Percentiles rank a stretch among this genome's conserved stretches.
These are phyloP conservation scores for Oxyteleia sp. DNA, from an alignment of 2,888 invertebrate species.

Conservation along the genomic window DNA sequence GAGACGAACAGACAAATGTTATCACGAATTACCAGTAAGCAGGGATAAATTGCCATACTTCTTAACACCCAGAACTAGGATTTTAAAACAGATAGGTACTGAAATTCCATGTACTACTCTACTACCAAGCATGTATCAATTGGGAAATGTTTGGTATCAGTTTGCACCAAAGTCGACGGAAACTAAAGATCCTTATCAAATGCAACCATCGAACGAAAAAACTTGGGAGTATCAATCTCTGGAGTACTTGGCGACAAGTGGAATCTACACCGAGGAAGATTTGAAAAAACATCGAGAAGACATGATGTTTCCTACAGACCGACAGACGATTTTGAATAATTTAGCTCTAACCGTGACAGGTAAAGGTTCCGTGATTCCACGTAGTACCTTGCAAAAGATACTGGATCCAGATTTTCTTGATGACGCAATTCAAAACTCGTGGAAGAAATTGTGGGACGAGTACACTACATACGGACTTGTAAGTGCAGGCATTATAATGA, in stretches of 20 bases:
- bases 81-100: slow-evolving; percentile 41
- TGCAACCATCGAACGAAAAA: slow-evolving; percentile 6
- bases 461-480: too few species aligned
- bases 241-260: slow-evolving; percentile 21
- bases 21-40: slow-evolving; percentile 29
- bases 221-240: neutral
- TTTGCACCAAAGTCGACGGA: neutral
- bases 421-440: too few species aligned
- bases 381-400: too few species aligned
- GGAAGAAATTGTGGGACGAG: too few species aligned
- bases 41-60: slow-evolving; percentile 62
- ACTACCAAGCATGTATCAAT: slow-evolving; percentile 65
- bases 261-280: slow-evolving; percentile 46
- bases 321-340: neutral
- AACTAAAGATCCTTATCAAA: neutral
- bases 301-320: slow-evolving; percentile 27
- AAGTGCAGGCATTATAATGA: too few species aligned
- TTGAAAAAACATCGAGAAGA: slow-evolving; percentile 24
- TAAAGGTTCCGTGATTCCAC: neutral
- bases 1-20: slow-evolving; percentile 66
- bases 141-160: slow-evolving; percentile 31
- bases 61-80: slow-evolving; percentile 71
- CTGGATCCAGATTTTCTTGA: too few species aligned
- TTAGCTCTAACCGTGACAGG: neutral
- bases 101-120: slow-evolving; percentile 66